Base-by-base conservation (phyloP, 2,113 vertebrate genomes). In the Elaphurus davidianus region DNA sequence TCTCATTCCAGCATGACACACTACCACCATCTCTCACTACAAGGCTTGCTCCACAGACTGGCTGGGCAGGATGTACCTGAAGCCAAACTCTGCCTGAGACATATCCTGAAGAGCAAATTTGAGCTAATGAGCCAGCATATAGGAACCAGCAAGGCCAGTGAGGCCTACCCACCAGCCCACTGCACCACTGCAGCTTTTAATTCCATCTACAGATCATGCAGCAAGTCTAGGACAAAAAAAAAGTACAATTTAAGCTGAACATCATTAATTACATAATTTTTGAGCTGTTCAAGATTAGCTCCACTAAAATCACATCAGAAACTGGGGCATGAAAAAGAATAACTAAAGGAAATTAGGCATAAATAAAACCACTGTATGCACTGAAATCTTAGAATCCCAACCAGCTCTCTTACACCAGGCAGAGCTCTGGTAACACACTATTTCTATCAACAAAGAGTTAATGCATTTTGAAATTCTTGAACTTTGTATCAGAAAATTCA, bases 291-390 rank as follows among this genome's bases (percentile, higher is more conserved):
- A 45, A 96, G 91, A 85, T 91, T 81, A 96, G 85, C 81, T 92
- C 78, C 50, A 92, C 47, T 45, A 91, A 96, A 96, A 96, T 93
- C 14, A 88, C 43, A 95, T 85, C 60, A 81, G 74, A 95, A 97
- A 96, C 40, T 27, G 45, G 60, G 33, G 52, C 40, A 82, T 86
- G 76, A 88, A 74, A 50, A 78, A 96, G 15, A 84, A 82, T 76
- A 90, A 71, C 78, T 50, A 57, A 71, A 67, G n/a, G 52, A 95
- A 97, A 96, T 87, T 78, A 50, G 40, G 12, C 19, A 76, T 84
- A 81, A 71, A 84, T 76, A 93, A 92, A 94, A 59, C 25, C 30
- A n/a, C 57, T 74, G 7, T 30, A 19, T 71, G 2, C 45, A 59
- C 57, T 79, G 14, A 92, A 87, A 76, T 92, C 30, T 95, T 85